These are phyloP conservation scores for Drosophila seclusa DNA, from an alignment of 2,888 invertebrate genomes.

Conservation along the genomic window DNA sequence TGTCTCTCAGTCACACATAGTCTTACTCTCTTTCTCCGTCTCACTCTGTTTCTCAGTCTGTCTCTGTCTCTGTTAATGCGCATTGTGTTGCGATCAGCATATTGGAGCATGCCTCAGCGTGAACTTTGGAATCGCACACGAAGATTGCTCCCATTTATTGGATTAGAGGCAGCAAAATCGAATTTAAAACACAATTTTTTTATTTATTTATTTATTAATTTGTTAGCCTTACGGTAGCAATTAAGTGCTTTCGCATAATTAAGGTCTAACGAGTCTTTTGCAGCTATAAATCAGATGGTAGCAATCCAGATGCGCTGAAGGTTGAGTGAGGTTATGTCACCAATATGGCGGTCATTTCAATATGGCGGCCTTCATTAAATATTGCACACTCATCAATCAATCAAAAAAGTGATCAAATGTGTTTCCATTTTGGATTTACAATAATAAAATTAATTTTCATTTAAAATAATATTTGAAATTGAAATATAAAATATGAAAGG, in stretches of 20 bases:
- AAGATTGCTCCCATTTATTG: slow-evolving; percentile 62
- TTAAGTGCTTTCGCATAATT: background rate
- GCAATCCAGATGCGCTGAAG: slow-evolving; percentile 10
- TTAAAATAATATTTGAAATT: background rate
- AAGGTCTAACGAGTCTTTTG: background rate
- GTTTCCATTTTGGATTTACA: background rate
- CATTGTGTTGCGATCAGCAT: slow-evolving; percentile 57
- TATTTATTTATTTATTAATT: slow-evolving; percentile 8
- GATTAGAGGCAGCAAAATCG: slow-evolving; percentile 43
- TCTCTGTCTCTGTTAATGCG: slow-evolving; percentile 24
- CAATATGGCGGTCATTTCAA: slow-evolving; percentile 24
- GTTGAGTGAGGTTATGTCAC: slow-evolving; percentile 41
- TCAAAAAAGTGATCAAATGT: background rate
- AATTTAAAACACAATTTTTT: slow-evolving; percentile 30
- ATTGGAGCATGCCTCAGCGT: slow-evolving; percentile 59
- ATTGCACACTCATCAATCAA: slow-evolving; percentile 6
- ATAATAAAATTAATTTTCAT: background rate
- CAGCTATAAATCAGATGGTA: slow-evolving; percentile 19
- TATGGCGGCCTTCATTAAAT: slow-evolving; percentile 16
- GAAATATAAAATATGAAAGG: accelerated
- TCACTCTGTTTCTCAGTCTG: slow-evolving; percentile 1
- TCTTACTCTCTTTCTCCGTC: background rate
- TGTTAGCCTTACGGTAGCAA: slow-evolving; percentile 17
- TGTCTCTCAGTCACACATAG: background rate
- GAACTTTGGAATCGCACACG: slow-evolving; percentile 72